A percentile compares a stretch with the other conserved stretches of the same genome.
Conservation (phyloP, 2,888 invertebrate genomes). For the Cremastinae sp. region DNA sequence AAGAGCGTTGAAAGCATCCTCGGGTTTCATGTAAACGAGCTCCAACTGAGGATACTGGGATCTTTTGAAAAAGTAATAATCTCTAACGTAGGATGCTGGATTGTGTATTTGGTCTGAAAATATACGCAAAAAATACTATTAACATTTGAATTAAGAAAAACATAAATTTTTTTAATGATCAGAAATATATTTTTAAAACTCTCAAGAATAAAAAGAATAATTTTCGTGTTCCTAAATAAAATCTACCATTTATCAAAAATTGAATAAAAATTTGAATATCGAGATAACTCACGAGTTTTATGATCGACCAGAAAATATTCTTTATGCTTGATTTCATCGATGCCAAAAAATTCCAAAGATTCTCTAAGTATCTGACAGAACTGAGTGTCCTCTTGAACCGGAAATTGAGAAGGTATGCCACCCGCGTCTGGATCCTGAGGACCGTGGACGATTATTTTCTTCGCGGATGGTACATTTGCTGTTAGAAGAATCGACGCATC, state of each 20-base stretch:
- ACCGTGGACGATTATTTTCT: conserved; percentile 98
- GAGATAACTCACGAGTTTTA: conserved; percentile 91
- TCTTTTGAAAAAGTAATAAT: conserved; percentile 91
- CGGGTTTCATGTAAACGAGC: conserved; percentile 94
- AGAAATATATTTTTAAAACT: too few relatives aligned
- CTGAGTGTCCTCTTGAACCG: conserved; percentile 98
- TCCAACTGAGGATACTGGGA: conserved; percentile 99
- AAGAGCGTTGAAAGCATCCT: conserved; percentile 93
- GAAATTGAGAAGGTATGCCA: conserved; percentile 98
- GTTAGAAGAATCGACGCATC: conserved; percentile 98
- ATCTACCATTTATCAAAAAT: not conserved
- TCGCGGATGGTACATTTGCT: conserved; percentile 99
- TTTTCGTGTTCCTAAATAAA: not conserved
- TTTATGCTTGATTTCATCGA: conserved; percentile 93
- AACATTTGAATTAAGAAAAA: too few relatives aligned
- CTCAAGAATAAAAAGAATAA: conserved; percentile 8
- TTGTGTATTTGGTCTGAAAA: conserved; percentile 96
- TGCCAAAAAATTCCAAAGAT: conserved; percentile 97
- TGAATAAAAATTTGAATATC: not conserved
- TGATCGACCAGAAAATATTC: conserved; percentile 98
- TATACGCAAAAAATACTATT: too few relatives aligned
- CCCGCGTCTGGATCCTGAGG: conserved; percentile 93
- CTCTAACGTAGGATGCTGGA: conserved; percentile 96
- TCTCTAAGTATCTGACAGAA: conserved; percentile 97
- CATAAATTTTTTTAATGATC: too few relatives aligned